Conservation (phyloP, 2,888 invertebrate species). For the Macropis europaea region DNA sequence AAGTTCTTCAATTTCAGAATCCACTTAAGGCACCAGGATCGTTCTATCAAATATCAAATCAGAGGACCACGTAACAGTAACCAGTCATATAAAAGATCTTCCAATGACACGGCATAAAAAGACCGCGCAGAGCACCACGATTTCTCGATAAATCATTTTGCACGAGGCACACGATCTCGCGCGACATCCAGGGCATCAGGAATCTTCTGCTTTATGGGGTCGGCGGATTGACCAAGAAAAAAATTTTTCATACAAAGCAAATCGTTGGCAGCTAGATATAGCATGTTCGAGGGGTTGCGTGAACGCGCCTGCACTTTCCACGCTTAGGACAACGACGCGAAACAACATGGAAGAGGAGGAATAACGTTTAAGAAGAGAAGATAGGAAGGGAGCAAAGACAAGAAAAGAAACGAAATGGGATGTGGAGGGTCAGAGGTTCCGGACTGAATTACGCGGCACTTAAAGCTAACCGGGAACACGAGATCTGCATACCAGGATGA, state of each 20-base stretch:
- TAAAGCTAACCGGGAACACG: conserved; percentile 69
- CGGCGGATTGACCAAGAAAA: conserved; percentile 13
- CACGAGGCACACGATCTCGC: conserved; percentile 10
- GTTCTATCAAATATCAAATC: too few relatives aligned
- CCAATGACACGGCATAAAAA: background rate
- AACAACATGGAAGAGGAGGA: background rate
- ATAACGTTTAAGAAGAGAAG: background rate
- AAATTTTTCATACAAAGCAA: conserved; percentile 17
- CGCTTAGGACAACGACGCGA: background rate
- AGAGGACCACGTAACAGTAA: too few relatives aligned
- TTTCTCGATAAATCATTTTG: conserved; percentile 32
- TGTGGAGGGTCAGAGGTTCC: conserved; percentile 50
- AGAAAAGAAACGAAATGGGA: conserved; percentile 22
- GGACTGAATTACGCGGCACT: conserved; percentile 72
- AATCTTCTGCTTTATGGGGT: conserved; percentile 30
- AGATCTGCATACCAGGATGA: conserved; percentile 71
- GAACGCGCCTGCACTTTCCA: conserved; percentile 12
- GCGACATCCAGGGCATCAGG: conserved; percentile 15
- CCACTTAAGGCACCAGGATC: too few relatives aligned
- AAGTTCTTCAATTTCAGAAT: too few relatives aligned
- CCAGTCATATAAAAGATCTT: too few relatives aligned
- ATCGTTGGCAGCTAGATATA: conserved; percentile 10
- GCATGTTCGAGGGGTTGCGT: conserved; percentile 8
- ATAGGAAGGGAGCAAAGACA: background rate
- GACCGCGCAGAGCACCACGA: conserved; percentile 8